A percentile compares a stretch with the other conserved stretches of the same genome.
These are phyloP conservation scores for Paedocypris micromegethes DNA, from an alignment of 2,797 vertebrate species.

Conservation along the genomic window DNA sequence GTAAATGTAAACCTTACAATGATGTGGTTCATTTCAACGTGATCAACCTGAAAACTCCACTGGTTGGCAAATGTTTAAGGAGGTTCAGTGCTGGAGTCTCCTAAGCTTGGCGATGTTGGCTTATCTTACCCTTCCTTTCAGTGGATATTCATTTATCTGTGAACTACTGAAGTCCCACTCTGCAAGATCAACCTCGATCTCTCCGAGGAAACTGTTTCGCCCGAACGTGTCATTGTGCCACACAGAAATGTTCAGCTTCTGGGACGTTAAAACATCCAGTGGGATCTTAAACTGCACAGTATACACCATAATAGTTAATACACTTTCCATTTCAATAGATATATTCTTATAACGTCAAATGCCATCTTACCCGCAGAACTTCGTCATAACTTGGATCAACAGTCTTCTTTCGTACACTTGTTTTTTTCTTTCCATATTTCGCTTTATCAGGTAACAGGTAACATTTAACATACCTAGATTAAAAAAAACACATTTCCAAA, in stretches of 20 bases:
- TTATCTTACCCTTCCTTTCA: constrained; percentile 77
- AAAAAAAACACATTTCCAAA: neutral
- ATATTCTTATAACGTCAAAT: neutral
- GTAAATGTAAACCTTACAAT: no score
- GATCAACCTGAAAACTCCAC: no score
- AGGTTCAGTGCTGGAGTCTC: no score
- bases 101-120: no score
- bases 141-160: constrained; percentile 78
- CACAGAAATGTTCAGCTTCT: constrained; percentile 82
- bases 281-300: constrained; percentile 78
- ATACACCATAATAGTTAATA: neutral
- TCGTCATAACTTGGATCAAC: constrained; percentile 88
- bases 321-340: neutral
- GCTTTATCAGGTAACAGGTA: constrained; percentile 88
- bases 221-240: constrained; percentile 92
- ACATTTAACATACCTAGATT: constrained; percentile 85
- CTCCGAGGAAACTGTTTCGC: constrained; percentile 86
- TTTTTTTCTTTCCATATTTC: constrained; percentile 90
- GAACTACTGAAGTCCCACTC: constrained; percentile 85
- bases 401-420: constrained; percentile 84
- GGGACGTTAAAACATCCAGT: constrained; percentile 70
- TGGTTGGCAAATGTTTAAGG: no score
- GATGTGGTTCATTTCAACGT: no score
- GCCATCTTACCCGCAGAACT: constrained; percentile 78
- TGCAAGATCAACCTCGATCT: constrained; percentile 81